These are phyloP conservation scores for Drosophila guanche DNA, from an alignment of 1,140 invertebrate genomes.

Conservation along the genomic window DNA sequence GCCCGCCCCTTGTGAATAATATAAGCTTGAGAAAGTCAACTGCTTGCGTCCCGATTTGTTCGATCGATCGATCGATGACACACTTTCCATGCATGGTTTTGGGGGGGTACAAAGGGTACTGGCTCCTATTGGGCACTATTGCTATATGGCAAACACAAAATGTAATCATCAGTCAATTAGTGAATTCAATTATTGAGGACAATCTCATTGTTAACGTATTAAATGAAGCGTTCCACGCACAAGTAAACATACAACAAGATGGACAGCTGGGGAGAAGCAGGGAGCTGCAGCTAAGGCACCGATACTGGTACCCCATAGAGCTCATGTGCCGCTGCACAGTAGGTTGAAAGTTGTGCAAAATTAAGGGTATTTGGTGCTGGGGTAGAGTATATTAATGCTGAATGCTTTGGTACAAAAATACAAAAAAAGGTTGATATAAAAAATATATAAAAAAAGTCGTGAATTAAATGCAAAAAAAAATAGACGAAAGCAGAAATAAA, in stretches of 20 bases:
- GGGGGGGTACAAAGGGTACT: neutral
- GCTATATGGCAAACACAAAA: conserved; percentile 74
- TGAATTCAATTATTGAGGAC: conserved; percentile 82
- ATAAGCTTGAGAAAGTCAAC: conserved; percentile 78
- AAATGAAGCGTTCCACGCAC: conserved; percentile 79
- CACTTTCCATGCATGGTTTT: conserved; percentile 53
- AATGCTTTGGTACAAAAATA: no score
- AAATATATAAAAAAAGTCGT: no score
- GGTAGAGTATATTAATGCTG: no score
- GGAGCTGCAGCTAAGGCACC: neutral
- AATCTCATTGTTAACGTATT: conserved; percentile 83
- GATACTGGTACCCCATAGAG: neutral
- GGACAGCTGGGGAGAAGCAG: neutral
- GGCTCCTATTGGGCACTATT: conserved; percentile 22
- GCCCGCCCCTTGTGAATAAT: conserved; percentile 57
- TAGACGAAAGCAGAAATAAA: no score
- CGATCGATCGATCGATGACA: conserved; percentile 66
- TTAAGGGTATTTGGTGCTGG: no score
- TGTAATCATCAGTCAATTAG: conserved; percentile 82
- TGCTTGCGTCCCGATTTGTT: conserved; percentile 41
- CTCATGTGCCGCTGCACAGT: conserved; percentile 29
- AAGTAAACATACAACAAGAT: conserved; percentile 66
- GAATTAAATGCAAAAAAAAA: neutral
- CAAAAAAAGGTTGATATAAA: no score
- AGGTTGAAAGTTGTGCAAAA: neutral